Evolutionary conservation across 2,888 invertebrate species (phyloP).

Genomic region (Hipparchia sbordonii): DNA sequence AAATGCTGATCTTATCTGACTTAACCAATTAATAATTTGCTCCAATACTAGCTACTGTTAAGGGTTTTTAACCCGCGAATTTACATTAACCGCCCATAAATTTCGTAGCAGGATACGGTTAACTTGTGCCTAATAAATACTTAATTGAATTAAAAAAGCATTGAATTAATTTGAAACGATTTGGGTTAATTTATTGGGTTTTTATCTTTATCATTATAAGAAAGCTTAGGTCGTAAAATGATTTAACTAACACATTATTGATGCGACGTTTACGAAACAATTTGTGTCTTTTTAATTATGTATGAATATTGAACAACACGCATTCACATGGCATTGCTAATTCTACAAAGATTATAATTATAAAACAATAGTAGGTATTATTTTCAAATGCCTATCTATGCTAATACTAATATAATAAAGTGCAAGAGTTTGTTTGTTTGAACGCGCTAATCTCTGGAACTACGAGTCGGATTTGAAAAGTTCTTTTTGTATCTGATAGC

Average conservation of each 20-base stretch:
- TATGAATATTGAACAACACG: background rate
- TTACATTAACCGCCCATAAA: conserved; percentile 55
- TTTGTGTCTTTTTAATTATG: conserved; percentile 5
- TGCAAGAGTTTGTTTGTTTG: no score
- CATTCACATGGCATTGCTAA: background rate
- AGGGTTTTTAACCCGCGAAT: conserved; percentile 44
- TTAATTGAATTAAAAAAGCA: conserved; percentile 38
- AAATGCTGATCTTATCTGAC: conserved; percentile 60
- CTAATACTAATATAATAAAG: no score
- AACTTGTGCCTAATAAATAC: conserved; percentile 35
- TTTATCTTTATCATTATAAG: conserved; percentile 1
- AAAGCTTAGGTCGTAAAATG: background rate
- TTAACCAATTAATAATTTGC: conserved; percentile 64
- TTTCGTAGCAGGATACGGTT: conserved; percentile 45
- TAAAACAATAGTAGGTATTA: no score
- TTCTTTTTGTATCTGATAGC: no score
- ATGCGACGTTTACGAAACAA: background rate
- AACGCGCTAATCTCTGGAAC: no score
- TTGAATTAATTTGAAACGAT: conserved; percentile 33
- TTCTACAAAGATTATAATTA: no score
- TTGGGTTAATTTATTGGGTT: conserved; percentile 22
- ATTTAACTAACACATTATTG: conserved; percentile 2
- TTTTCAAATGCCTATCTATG: no score
- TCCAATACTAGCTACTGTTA: conserved; percentile 49
- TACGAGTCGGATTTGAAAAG: no score